Evolutionary conservation across 2,888 invertebrate species (phyloP), one percentile per base, ranked within the genome.

Genomic region (Acanthosepion esculentum): DNA sequence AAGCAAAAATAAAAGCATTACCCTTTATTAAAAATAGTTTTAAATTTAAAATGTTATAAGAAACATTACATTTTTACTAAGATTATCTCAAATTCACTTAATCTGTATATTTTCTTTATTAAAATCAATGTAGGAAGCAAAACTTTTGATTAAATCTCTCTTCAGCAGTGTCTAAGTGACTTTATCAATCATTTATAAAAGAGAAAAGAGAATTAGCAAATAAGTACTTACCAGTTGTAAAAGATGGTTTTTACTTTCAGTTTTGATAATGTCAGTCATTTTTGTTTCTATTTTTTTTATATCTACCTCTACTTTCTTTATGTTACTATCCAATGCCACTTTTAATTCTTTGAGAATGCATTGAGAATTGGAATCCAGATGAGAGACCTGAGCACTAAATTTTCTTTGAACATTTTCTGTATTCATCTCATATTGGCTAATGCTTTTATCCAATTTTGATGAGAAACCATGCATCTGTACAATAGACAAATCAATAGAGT

Each of bases 281-380:
- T 97, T 96, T n/a, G 96, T 95, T 95, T 97, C 97, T 78, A 97
- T 94, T 94, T 97, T 97, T 94, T 97, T 97, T 91, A 97, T 95
- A 94, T 97, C 97, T 1, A 96, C 96, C 41, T 96, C 96, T 41
- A 96, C 96, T 48, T 95, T 95, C 26, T 95, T 94, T 59, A 96
- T 96, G 94, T 95, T 95, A 12, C 96, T 95, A 15, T 95, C 94
- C 53, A 97, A 95, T n/a, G 95, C 96, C 55, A 96, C 96, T 94
- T 96, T 96, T 91, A 97, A 95, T 59, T 97, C 97, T 29, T 97
- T 97, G 29, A 97, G 95, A 94, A 97, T 94, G 94, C 96, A 96
- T 33, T 96, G 95, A 15, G 97, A 97, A 59, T 96, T 96, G 41
- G 96, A 95, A 94, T 97, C 97, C 23, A 97, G 95, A 94, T 96